These are phyloP conservation scores for Sorex fumeus DNA, from an alignment of 2,113 vertebrate species.

Conservation along the genomic window DNA sequence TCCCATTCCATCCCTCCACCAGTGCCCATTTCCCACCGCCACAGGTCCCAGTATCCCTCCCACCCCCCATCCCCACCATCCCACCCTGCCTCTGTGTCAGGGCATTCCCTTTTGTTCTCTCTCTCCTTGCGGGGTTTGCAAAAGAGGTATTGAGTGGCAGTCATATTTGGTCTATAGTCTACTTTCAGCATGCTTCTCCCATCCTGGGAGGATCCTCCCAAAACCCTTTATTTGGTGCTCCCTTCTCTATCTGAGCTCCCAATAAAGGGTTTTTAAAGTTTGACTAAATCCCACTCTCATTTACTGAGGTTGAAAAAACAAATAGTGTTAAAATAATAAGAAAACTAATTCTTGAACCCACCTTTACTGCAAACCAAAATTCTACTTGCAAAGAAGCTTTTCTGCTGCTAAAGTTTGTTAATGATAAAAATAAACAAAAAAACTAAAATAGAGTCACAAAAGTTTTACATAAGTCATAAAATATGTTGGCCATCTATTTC, in stretches of 20 bases:
- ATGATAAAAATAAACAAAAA: conserved; percentile 5
- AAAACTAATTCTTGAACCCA: conserved; percentile 30
- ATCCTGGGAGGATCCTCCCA: too few species aligned
- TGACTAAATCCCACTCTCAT: conserved; percentile 49
- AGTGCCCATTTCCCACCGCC: too few species aligned
- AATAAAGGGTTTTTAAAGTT: background rate
- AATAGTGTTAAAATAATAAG: conserved; percentile 12
- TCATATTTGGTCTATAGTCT: too few species aligned
- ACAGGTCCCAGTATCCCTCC: too few species aligned
- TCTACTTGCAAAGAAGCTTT: conserved; percentile 54
- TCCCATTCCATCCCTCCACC: too few species aligned
- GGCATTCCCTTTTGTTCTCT: too few species aligned
- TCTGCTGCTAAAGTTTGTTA: conserved; percentile 71
- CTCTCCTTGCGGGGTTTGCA: fast-evolving
- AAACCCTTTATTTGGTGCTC: too few species aligned
- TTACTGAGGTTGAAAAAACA: conserved; percentile 47
- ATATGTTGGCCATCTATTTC: conserved; percentile 46
- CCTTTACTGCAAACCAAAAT: conserved; percentile 57
- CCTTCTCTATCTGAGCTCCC: too few species aligned
- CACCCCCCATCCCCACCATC: too few species aligned
- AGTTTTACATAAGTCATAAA: conserved; percentile 56
- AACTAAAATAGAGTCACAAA: conserved; percentile 54
- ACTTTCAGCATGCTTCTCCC: too few species aligned
- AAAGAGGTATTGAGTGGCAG: too few species aligned
- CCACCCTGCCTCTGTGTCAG: too few species aligned